phyloP scores from a whole-genome alignment of 1,140 invertebrate genomes.

The Eueides isabella region DNA sequence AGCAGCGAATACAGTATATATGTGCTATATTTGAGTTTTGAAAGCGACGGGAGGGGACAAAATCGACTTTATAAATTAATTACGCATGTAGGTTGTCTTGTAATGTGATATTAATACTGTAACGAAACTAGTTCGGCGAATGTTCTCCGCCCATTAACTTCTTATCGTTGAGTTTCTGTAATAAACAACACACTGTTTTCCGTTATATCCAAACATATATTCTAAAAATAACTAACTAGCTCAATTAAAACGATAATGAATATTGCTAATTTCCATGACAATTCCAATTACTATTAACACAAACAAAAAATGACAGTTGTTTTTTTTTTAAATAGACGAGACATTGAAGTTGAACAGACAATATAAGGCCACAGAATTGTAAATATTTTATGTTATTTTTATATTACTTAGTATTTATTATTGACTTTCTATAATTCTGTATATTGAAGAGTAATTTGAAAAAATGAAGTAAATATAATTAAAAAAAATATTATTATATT shows the following conservation, averaged over 20 bases:
- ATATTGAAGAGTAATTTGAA: not conserved
- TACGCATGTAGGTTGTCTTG: conserved; percentile 49
- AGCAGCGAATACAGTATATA: not conserved
- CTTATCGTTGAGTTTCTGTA: conserved; percentile 40
- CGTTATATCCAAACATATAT: conserved; percentile 39
- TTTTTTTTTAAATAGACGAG: conserved; percentile 19
- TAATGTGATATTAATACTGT: conserved; percentile 57
- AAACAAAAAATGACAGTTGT: conserved; percentile 37
- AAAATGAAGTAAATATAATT: not conserved
- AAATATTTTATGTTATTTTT: not conserved
- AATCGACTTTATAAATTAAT: conserved; percentile 45
- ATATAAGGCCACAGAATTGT: conserved; percentile 5
- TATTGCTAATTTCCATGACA: conserved; percentile 22
- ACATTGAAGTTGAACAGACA: conserved; percentile 1
- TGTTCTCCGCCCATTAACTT: conserved; percentile 43
- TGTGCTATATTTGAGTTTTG: conserved; percentile 1
- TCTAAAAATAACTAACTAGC: conserved; percentile 45
- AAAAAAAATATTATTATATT: no score
- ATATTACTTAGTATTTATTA: not conserved
- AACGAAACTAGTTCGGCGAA: conserved; percentile 37
- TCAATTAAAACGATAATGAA: conserved; percentile 23
- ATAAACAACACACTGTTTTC: conserved; percentile 40
- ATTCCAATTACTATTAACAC: conserved; percentile 23
- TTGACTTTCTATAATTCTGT: not conserved
- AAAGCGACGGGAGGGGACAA: conserved; percentile 6